Conservation (phyloP, 2,113 vertebrate genomes). For the Rostratula benghalensis region DNA sequence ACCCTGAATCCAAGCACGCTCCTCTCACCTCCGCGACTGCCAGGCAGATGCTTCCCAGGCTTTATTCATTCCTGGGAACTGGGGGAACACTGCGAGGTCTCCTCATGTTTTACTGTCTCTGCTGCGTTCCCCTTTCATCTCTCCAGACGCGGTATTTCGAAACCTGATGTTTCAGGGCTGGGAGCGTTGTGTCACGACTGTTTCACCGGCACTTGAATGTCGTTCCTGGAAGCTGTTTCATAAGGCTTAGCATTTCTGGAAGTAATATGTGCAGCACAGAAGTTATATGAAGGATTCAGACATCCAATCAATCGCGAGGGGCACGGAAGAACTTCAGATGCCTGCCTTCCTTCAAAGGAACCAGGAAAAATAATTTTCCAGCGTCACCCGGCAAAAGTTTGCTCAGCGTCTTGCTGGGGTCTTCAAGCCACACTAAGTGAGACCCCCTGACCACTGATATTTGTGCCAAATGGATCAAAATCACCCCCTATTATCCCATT, state of each 20-base stretch:
- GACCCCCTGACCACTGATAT: background rate
- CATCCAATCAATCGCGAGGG: background rate
- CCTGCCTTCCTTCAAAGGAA: background rate
- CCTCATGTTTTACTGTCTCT: rapidly evolving
- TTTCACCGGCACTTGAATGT: background rate
- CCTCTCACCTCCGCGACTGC: rapidly evolving
- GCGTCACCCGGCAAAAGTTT: background rate
- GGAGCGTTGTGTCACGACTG: background rate
- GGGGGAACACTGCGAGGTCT: background rate
- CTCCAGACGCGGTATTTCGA: background rate
- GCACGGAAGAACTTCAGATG: background rate
- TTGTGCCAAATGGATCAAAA: background rate
- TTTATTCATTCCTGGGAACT: background rate
- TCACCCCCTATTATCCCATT: background rate
- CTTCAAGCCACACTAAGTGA: background rate
- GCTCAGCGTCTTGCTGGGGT: rapidly evolving
- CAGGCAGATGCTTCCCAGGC: background rate
- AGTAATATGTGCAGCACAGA: background rate
- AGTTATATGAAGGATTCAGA: background rate
- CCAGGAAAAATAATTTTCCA: background rate
- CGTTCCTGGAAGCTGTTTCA: background rate
- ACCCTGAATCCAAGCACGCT: background rate
- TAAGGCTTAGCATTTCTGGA: background rate
- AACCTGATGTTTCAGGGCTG: background rate
- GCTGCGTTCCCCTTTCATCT: background rate